These are phyloP conservation scores for Atherinomorus stipes DNA, from an alignment of 2,113 vertebrate genomes.

Conservation along the genomic window DNA sequence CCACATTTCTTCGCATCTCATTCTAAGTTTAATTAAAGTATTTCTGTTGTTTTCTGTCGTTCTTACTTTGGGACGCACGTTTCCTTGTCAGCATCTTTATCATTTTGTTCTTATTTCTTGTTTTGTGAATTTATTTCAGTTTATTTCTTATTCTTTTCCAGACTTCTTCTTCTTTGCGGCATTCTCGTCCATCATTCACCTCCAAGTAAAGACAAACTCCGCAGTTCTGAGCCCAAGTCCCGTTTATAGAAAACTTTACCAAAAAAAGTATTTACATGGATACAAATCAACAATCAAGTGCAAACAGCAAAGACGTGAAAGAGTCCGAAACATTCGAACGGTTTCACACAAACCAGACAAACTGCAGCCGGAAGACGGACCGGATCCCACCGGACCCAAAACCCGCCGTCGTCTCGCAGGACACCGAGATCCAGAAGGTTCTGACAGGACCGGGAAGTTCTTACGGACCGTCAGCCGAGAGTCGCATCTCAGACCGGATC, in stretches of 20 bases:
- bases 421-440: too few relatives aligned
- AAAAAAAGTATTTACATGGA: slow-evolving; percentile 70
- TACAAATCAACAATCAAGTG: slow-evolving; percentile 53
- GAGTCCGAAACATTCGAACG: neutral
- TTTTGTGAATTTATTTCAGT: too few relatives aligned
- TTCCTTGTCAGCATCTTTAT: too few relatives aligned
- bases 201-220: slow-evolving; percentile 66
- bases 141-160: too few relatives aligned
- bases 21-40: too few relatives aligned
- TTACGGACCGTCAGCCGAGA: slow-evolving; percentile 23
- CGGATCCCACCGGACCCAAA: neutral
- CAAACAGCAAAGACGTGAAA: slow-evolving; percentile 32
- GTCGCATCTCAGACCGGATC: too few relatives aligned
- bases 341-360: neutral
- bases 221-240: slow-evolving; percentile 45
- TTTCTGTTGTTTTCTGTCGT: too few relatives aligned
- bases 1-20: too few relatives aligned
- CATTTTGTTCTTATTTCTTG: too few relatives aligned
- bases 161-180: neutral
- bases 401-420: too few relatives aligned
- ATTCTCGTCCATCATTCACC: neutral
- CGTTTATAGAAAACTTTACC: slow-evolving; percentile 72
- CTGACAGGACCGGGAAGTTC: neutral
- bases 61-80: too few relatives aligned
- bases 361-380: slow-evolving; percentile 25